phyloP scores from a whole-genome alignment of 2,113 vertebrate genomes.

The Corythaeola cristata region DNA sequence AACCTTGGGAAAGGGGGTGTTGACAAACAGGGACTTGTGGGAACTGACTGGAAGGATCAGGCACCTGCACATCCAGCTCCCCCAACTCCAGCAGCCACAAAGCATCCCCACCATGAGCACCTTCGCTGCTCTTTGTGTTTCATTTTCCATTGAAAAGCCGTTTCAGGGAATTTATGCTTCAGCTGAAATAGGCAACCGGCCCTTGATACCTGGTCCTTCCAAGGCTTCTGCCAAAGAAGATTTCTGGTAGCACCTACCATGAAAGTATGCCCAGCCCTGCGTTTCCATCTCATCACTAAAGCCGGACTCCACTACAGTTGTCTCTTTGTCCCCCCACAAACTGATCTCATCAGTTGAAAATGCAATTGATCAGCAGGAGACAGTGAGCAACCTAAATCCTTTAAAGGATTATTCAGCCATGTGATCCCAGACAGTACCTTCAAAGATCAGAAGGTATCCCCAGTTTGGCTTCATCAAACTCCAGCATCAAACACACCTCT shows the following conservation, averaged over 20 bases:
- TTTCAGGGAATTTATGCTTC: neutral
- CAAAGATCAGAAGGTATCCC: accelerated
- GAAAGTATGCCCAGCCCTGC: neutral
- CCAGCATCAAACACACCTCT: neutral
- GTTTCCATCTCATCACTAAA: neutral
- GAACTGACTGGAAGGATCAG: neutral
- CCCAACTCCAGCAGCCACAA: neutral
- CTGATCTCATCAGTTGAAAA: neutral
- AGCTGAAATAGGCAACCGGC: neutral
- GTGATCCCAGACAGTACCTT: neutral
- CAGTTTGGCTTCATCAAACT: neutral
- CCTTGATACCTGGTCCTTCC: neutral
- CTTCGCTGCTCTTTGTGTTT: neutral
- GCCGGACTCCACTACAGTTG: neutral
- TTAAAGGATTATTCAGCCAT: neutral
- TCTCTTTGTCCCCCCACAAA: neutral
- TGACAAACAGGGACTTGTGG: conserved; percentile 28
- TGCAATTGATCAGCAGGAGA: neutral
- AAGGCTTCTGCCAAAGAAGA: neutral
- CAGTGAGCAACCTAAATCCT: neutral
- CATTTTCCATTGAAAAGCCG: neutral
- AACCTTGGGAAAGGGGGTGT: conserved; percentile 22
- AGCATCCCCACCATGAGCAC: neutral
- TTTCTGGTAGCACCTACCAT: neutral
- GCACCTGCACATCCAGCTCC: neutral